Conservation (phyloP, 2,113 vertebrate genomes). For the Setophaga coronata region DNA sequence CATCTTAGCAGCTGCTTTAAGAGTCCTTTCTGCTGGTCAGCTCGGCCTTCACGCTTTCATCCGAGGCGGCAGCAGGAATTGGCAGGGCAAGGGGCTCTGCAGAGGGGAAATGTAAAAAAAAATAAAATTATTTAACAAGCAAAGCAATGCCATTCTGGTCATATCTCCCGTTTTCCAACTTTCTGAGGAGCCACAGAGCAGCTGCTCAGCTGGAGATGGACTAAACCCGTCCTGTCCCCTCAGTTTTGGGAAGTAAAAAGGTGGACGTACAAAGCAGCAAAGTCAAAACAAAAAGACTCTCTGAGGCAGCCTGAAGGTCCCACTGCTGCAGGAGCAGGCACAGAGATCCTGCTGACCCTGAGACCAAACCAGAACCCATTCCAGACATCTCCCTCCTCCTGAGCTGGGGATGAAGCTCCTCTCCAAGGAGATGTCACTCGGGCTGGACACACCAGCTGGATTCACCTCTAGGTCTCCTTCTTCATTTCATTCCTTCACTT, state of each 20-base stretch:
- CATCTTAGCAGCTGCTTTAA: conserved; percentile 76
- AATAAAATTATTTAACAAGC: neutral
- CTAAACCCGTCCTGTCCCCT: fast-evolving
- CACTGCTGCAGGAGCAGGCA: fast-evolving
- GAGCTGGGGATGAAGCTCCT: neutral
- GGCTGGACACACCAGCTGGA: fast-evolving
- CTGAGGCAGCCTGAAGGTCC: neutral
- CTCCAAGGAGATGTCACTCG: neutral
- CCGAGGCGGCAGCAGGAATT: neutral
- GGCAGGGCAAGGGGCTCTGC: conserved; percentile 45
- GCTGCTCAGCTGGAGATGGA: neutral
- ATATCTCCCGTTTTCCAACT: fast-evolving
- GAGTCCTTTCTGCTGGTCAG: neutral
- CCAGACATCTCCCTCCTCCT: fast-evolving
- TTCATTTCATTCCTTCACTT: neutral
- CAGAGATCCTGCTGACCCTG: neutral
- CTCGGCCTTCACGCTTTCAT: conserved; percentile 2
- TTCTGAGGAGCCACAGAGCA: fast-evolving
- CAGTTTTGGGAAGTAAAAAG: neutral
- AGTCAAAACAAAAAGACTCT: neutral
- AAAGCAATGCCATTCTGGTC: fast-evolving
- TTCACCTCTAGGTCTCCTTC: neutral
- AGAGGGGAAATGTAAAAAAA: neutral
- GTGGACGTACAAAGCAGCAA: neutral
- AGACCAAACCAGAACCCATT: fast-evolving